Percentiles rank a stretch among this genome's conserved stretches.
Conservation (phyloP, 2,888 invertebrate genomes). For the Esperia sulphurella region DNA sequence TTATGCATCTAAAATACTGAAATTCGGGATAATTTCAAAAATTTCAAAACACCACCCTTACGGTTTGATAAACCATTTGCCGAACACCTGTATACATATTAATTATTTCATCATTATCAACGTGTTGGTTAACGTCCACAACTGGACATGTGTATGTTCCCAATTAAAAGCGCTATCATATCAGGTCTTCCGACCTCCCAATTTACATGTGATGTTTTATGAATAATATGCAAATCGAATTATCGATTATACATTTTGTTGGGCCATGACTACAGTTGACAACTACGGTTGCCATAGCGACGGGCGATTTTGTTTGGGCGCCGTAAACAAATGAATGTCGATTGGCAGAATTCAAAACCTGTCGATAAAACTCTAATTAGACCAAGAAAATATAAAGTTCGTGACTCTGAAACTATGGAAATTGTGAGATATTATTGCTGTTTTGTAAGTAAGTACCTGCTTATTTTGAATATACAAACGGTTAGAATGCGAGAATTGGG, state of each 20-base stretch:
- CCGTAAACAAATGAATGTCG: slow-evolving; percentile 73
- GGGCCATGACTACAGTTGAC: slow-evolving; percentile 52
- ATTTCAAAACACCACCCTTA: no score
- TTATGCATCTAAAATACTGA: no score
- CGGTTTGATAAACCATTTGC: no score
- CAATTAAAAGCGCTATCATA: no score
- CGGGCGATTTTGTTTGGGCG: slow-evolving; percentile 54
- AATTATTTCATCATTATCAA: no score
- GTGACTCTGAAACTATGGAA: slow-evolving; percentile 38
- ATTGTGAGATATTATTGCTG: slow-evolving; percentile 30
- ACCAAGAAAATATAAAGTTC: slow-evolving; percentile 26
- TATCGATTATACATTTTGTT: slow-evolving; percentile 48
- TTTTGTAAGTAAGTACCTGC: slow-evolving; percentile 45
- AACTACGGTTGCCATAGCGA: slow-evolving; percentile 53
- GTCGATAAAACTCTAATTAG: slow-evolving; percentile 34
- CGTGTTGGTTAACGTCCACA: no score
- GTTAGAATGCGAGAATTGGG: not conserved
- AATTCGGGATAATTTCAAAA: no score
- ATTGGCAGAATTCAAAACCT: slow-evolving; percentile 44
- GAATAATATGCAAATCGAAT: slow-evolving; percentile 5
- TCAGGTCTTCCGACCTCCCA: no score
- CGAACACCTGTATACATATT: no score
- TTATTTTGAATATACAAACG: not conserved
- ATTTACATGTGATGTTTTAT: no score
- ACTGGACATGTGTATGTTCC: no score